Percentiles rank a stretch among this genome's conserved stretches.
Evolutionary conservation across 2,113 vertebrate species (phyloP).

Genomic region (Perognathus longimembris): DNA sequence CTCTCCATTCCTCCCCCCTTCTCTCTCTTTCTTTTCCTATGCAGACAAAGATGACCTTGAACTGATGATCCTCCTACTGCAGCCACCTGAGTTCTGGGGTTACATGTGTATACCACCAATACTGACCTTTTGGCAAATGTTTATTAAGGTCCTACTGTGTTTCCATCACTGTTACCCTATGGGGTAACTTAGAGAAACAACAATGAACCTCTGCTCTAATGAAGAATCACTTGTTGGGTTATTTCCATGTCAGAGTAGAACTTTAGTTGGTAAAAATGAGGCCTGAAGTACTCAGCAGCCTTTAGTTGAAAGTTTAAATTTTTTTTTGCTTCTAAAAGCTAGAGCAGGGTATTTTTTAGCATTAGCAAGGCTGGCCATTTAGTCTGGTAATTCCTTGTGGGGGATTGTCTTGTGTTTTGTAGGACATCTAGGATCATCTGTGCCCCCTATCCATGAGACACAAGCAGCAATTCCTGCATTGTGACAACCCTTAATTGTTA

Average conservation of each 20-base stretch:
- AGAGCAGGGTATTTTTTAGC: not conserved
- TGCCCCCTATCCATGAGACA: not conserved
- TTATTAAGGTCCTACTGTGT: not conserved
- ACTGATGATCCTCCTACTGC: not conserved
- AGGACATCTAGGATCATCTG: not conserved
- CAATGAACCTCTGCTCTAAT: not conserved
- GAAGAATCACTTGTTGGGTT: not conserved
- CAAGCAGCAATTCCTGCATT: not conserved
- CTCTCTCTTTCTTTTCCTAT: not conserved
- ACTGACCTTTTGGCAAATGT: not conserved
- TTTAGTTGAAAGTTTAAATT: not conserved
- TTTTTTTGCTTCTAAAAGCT: not conserved
- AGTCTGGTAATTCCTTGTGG: not conserved
- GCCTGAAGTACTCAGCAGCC: not conserved
- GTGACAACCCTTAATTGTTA: not conserved
- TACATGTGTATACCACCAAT: rapidly evolving
- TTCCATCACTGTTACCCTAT: not conserved
- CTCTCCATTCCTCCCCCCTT: no score
- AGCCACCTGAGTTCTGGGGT: not conserved
- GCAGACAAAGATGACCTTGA: not conserved
- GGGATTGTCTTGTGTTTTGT: no score
- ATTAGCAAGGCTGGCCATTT: not conserved
- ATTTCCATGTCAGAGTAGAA: not conserved
- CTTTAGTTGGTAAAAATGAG: not conserved
- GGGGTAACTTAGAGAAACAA: not conserved